Conservation (phyloP, 1,140 invertebrate genomes). For the Drosophila punjabiensis region DNA sequence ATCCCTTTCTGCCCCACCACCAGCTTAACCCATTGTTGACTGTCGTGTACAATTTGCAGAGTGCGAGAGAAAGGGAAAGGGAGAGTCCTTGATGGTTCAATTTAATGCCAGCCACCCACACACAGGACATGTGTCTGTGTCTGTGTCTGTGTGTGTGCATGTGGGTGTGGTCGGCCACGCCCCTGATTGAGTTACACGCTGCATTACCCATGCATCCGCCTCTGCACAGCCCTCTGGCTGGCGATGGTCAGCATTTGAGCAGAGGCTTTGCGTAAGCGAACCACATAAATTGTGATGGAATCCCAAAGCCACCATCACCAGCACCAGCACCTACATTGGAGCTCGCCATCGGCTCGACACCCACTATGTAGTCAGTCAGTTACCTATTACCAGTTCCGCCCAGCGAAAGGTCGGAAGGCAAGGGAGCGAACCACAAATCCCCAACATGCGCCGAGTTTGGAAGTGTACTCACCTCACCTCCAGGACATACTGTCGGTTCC, state of each 20-base stretch:
- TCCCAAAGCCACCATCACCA: conserved; percentile 19
- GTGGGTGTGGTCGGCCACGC: conserved; percentile 27
- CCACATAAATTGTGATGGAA: conserved; percentile 53
- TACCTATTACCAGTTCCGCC: neutral
- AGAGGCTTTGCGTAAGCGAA: conserved; percentile 50
- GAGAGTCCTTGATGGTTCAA: conserved; percentile 48
- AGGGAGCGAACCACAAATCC: conserved; percentile 59
- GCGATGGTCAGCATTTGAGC: conserved; percentile 7
- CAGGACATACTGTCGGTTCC: too few species aligned
- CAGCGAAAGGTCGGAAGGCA: conserved; percentile 9
- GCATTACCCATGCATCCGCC: conserved; percentile 52
- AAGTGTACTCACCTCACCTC: neutral
- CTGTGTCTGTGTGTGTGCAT: neutral
- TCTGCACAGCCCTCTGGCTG: neutral
- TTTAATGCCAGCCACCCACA: conserved; percentile 26
- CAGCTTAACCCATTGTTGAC: conserved; percentile 32
- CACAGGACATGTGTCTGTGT: too few species aligned
- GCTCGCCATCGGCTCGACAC: neutral
- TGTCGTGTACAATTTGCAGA: conserved; percentile 50
- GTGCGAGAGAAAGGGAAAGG: conserved; percentile 8
- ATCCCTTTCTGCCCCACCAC: neutral
- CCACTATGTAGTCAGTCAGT: neutral
- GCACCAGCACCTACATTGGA: conserved; percentile 9
- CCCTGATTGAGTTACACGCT: conserved; percentile 63
- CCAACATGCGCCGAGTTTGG: conserved; percentile 51